Base-by-base conservation (phyloP, 92 coral and sea anemone species). In the Epizoanthus rinbou region DNA sequence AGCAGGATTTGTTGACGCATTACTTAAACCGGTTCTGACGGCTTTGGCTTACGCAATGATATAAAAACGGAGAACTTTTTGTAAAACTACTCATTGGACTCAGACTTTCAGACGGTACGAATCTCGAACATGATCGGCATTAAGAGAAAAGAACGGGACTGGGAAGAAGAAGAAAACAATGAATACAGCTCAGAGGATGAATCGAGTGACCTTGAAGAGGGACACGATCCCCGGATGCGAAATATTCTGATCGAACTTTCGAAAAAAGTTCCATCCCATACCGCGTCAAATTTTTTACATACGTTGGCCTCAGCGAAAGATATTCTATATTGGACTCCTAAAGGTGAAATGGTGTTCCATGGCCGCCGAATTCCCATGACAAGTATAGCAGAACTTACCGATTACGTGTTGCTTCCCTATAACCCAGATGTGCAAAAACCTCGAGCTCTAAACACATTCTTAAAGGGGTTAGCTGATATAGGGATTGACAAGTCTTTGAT, bases 371-470 rank as follows among this genome's bases (percentile, higher is more conserved):
- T 59, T 59, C 65, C 65, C 65, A 59, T 59, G 65, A 59, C 65
- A 9, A 59, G 65, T 59, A 59, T 59, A 59, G 65, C 8, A 59
- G 65, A 59, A 59, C 65, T 59, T 59, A 59, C 65, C 6, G 65
- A 59, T 59, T 59, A 59, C 24, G 65, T 59, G 62, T 57, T 57
- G 62, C 62, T 57, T 57, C 62, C 62, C 16, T n/a, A n/a, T n/a
- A n/a, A n/a, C n/a, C n/a, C n/a, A n/a, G n/a, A n/a, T n/a, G n/a
- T n/a, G n/a, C n/a, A n/a, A n/a, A n/a, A n/a, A n/a, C n/a, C n/a
- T n/a, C n/a, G n/a, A n/a, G n/a, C n/a, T n/a, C 63, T 57, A 57
- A 57, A 57, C 63, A 57, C 63, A 57, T 57, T 57, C 63, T 57
- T 57, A 14, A 57, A 57, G 63, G 63, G 15, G 63, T 57, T 57